Conservation (phyloP, 2,797 vertebrate genomes). For the Helarctos malayanus region DNA sequence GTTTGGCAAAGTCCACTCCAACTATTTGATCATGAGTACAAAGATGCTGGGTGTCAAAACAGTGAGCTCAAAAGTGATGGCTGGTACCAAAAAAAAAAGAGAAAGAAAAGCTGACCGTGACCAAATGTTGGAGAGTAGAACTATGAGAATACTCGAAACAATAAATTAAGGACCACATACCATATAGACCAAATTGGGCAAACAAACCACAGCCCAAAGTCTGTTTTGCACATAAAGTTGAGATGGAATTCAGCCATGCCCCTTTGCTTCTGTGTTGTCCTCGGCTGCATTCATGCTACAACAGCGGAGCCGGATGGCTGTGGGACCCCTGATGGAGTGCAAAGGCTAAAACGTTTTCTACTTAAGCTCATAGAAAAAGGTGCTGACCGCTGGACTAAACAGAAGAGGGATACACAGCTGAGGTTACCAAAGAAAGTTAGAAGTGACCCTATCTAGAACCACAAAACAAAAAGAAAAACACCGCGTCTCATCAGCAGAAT, state of each 20-base stretch:
- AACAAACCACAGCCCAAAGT: neutral
- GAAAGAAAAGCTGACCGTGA: neutral
- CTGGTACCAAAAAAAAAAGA: neutral
- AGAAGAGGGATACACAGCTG: neutral
- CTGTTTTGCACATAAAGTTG: neutral
- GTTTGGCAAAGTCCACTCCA: neutral
- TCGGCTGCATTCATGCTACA: neutral
- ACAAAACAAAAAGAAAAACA: conserved; percentile 11
- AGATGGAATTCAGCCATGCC: neutral
- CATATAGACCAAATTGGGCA: neutral
- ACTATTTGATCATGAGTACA: neutral
- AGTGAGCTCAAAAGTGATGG: neutral
- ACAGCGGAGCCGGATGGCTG: neutral
- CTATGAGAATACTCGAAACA: neutral
- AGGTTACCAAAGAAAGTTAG: neutral
- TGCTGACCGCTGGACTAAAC: neutral
- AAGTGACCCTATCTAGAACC: neutral
- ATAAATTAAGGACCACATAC: neutral
- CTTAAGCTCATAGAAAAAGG: neutral
- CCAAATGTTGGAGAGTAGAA: neutral
- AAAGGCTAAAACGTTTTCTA: neutral
- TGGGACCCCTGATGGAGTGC: neutral
- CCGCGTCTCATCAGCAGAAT: neutral
- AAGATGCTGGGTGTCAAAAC: neutral
- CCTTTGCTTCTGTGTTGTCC: neutral